Base-by-base conservation (phyloP, 2,888 invertebrate species). In the Andrena flavipes region DNA sequence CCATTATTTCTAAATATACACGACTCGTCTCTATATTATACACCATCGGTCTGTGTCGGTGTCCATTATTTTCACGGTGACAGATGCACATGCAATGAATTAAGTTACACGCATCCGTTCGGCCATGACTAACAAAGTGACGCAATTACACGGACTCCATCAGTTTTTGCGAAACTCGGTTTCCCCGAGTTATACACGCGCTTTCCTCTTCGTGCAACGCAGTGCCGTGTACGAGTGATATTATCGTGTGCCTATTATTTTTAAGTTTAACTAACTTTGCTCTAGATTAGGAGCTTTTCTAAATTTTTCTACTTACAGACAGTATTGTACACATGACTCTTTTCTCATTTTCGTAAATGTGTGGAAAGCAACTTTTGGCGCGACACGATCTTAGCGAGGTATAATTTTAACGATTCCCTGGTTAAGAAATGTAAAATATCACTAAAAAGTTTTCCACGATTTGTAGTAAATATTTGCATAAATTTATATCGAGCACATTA, bases 1-100 rank as follows among this genome's bases (percentile, higher is more conserved):
- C 49, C 76, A 56, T 86, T 80, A 70, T 35, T 69, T 87, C 76
- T 80, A 82, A 87, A 86, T 82, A 87, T 80, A 80, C 70, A 59
- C 29, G n/a, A 10, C 20, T 16, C 26, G 5, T 10, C 51, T 20
- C 16, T 13, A 13, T 48, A 60, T 69, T 51, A 56, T 51, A 56
- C 42, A 29, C 20, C 51, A 63, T 64, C 20, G 49, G 10, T 2
- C 16, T 29, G 13, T 64, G 26, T 56, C 35, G 51, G 13, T 54
- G 26, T 16, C 35, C n/a, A 35, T 60, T 23, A 54, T 23, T 75
- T 76, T 48, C 63, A 20, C 23, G 7, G 2, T 67, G 62, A 60
- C 69, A 70, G 60, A 75, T 62, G 56, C 69, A 72, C 64, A 65
- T 56, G 51, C 68, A 64, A 16, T 30, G 54, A 72, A 81, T 74